These are phyloP conservation scores for Anolis carolinensis DNA, from an alignment of 2,113 vertebrate genomes.

Conservation along the genomic window DNA sequence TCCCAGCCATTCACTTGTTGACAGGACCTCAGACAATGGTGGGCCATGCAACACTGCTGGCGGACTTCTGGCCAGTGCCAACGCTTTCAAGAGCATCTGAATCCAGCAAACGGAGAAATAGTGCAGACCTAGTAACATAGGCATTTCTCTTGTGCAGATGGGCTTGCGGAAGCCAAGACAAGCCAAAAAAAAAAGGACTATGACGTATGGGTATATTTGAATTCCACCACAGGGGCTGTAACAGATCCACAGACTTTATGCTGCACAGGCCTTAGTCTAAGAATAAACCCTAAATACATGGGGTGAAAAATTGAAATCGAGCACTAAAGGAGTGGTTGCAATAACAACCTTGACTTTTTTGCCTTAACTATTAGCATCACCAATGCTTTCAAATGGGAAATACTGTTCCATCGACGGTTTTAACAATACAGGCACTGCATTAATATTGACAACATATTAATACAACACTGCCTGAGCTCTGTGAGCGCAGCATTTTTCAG, in stretches of 20 bases:
- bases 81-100: neutral
- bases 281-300: neutral
- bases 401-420: slow-evolving; percentile 33
- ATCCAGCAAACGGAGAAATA: neutral
- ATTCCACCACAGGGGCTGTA: neutral
- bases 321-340: neutral
- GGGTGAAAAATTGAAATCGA: neutral
- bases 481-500: too few species aligned
- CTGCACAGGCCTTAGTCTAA: neutral
- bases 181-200: neutral
- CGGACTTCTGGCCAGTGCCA: neutral
- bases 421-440: slow-evolving; percentile 63
- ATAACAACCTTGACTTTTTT: neutral
- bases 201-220: neutral
- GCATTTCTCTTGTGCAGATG: neutral
- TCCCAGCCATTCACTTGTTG: neutral
- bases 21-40: neutral
- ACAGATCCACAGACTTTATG: neutral
- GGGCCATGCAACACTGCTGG: too few species aligned
- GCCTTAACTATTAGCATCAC: neutral
- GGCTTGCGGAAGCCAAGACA: too few species aligned
- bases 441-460: too few species aligned
- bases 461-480: too few species aligned
- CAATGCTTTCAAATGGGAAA: neutral
- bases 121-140: neutral